phyloP scores from a whole-genome alignment of 2,888 invertebrate genomes.

The Netelia virgata region DNA sequence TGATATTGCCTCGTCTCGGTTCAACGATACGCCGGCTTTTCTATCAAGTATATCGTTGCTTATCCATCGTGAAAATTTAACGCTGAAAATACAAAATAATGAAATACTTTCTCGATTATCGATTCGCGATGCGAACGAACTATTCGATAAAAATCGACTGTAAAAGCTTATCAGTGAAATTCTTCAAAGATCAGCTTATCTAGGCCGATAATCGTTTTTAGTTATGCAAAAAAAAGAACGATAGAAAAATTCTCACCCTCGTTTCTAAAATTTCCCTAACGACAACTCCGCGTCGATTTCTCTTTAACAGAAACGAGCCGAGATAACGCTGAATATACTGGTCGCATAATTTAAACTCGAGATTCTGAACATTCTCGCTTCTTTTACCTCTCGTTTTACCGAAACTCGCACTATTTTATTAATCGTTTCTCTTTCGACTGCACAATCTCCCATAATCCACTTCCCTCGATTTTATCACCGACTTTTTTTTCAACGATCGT shows the following conservation, averaged over 20 bases:
- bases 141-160: too few species aligned
- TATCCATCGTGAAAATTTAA: too few species aligned
- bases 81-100: too few species aligned
- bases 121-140: too few species aligned
- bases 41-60: too few species aligned
- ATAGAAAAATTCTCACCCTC: neutral
- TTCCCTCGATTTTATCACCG: slow-evolving; percentile 1
- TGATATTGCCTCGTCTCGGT: neutral
- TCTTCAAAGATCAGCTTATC: too few species aligned
- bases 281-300: neutral
- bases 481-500: neutral
- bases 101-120: too few species aligned
- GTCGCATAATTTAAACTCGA: slow-evolving; percentile 22
- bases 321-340: slow-evolving; percentile 30
- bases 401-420: slow-evolving; percentile 17
- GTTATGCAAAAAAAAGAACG: neutral
- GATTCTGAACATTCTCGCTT: neutral
- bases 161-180: too few species aligned
- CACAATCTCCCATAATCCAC: slow-evolving; percentile 31
- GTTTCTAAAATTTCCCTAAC: slow-evolving; percentile 15
- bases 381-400: neutral
- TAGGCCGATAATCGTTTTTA: too few species aligned
- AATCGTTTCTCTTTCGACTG: slow-evolving; percentile 10
- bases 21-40: too few species aligned
- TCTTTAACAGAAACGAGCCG: neutral